Base-by-base conservation (phyloP, 2,113 vertebrate genomes). In the Gadus macrocephalus region DNA sequence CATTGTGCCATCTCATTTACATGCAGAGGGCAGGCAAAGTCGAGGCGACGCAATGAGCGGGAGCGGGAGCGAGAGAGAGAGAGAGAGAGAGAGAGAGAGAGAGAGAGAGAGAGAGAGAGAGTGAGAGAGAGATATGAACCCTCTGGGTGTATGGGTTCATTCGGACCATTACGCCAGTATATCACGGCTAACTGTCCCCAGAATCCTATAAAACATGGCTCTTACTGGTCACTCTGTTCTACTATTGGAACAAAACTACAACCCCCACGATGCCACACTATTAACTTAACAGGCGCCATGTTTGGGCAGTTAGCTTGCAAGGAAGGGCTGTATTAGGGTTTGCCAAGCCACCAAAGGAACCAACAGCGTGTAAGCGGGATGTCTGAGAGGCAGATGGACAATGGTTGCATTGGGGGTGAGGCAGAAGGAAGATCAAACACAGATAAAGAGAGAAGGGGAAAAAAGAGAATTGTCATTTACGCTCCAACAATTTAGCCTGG, bases 1-100 rank as follows among this genome's bases (percentile, higher is more conserved):
- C 75, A 83, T 85, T 84, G 83, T 85, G 78, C 81, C 22, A 58
- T 69, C 83, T 89, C 82, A 87, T 90, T 89, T 89, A 84, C 88
- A 90, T 88, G 81, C 83, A 49, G 76, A 74, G 74, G 65, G 78
- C 73, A 17, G 17, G 15, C 17, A 17, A 17, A 58, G 17, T 58
- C 17, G 5, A 14, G 15, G 7, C 55, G 55, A n/a, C 83, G 72
- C 72, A 76, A 78, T 61, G 55, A 58, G 55, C 7, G 15, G 17
- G 42, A 49, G 42, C 4, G 42, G 12, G 55, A 58, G 55, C n/a
- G 15, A 58, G 55, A 58, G 55, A 58, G 15, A 58, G 55, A 58
- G 55, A 58, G 4, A 58, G 55, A 58, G 55, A 58, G 15, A 58
- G 55, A 16, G 55, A 58, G 15, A 58, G 79, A 73, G 77, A 80